Percentiles rank a stretch among this genome's conserved stretches.
Conservation (phyloP, 2,797 vertebrate genomes). For the Pantherophis alleghaniensis region DNA sequence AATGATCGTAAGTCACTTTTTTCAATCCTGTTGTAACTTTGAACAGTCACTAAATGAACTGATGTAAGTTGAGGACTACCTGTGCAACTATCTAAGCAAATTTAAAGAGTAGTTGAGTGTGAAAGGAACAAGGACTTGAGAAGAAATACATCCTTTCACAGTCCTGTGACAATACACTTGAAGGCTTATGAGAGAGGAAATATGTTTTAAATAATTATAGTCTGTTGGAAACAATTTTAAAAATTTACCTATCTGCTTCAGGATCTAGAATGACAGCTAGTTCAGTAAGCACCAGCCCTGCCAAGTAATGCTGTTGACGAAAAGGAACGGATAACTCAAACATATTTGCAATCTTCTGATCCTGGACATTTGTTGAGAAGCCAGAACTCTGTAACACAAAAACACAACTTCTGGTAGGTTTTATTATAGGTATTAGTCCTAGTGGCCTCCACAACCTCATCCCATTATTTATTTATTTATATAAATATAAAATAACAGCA, state of each 20-base stretch:
- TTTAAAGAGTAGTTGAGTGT: conserved; percentile 12
- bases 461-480: not conserved
- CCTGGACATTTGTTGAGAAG: conserved; percentile 94
- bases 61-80: not conserved
- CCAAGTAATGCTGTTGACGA: conserved; percentile 95
- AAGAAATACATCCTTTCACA: conserved; percentile 3
- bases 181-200: conserved; percentile 9
- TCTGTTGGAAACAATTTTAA: not conserved
- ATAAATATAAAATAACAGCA: not conserved
- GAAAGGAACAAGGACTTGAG: not conserved
- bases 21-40: not conserved
- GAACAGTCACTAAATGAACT: not conserved
- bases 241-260: conserved; percentile 91
- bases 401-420: not conserved
- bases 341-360: conserved; percentile 99
- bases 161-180: not conserved
- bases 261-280: conserved; percentile 94
- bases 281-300: conserved; percentile 91
- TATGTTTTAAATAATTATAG: conserved; percentile 26
- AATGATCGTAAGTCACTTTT: not conserved
- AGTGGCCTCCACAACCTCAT: not conserved
- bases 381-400: conserved; percentile 87
- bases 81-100: not conserved
- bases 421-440: not conserved
- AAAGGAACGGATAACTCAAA: conserved; percentile 97